phyloP scores from a whole-genome alignment of 2,797 vertebrate species.

The Amniataba percoides region DNA sequence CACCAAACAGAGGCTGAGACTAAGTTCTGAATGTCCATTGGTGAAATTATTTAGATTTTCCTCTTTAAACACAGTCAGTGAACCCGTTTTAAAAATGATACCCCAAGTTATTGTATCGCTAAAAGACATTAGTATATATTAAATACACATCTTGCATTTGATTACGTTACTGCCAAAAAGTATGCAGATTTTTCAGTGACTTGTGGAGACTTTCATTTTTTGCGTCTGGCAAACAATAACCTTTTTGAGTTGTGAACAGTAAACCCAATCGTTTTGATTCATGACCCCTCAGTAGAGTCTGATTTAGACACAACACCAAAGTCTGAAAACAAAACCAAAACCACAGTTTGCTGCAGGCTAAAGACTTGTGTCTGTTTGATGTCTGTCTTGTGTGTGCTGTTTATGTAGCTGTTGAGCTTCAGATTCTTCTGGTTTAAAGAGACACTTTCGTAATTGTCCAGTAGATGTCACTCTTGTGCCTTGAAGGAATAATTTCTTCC shows the following conservation, averaged over 20 bases:
- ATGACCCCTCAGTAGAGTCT: not conserved
- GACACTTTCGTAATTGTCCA: conserved; percentile 3
- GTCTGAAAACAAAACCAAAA: not conserved
- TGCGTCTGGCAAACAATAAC: not conserved
- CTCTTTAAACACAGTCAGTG: too few species aligned
- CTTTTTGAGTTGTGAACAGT: not conserved
- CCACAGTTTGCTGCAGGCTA: not conserved
- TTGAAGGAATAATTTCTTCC: not conserved
- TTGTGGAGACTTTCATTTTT: not conserved
- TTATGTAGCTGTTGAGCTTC: not conserved
- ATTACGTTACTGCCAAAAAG: not conserved
- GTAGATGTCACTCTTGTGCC: conserved; percentile 58
- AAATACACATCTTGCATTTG: not conserved
- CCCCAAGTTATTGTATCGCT: not conserved
- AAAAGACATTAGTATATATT: not conserved
- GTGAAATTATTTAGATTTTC: too few species aligned
- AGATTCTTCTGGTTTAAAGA: not conserved
- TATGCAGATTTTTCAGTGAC: not conserved
- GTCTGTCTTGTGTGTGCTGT: not conserved
- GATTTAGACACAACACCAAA: not conserved
- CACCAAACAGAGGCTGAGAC: not conserved
- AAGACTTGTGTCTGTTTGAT: not conserved
- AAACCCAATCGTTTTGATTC: not conserved
- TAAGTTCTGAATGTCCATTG: too few species aligned
- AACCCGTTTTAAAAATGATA: too few species aligned